Evolutionary conservation across 2,113 vertebrate species (phyloP).

Genomic region (Coturnix japonica): DNA sequence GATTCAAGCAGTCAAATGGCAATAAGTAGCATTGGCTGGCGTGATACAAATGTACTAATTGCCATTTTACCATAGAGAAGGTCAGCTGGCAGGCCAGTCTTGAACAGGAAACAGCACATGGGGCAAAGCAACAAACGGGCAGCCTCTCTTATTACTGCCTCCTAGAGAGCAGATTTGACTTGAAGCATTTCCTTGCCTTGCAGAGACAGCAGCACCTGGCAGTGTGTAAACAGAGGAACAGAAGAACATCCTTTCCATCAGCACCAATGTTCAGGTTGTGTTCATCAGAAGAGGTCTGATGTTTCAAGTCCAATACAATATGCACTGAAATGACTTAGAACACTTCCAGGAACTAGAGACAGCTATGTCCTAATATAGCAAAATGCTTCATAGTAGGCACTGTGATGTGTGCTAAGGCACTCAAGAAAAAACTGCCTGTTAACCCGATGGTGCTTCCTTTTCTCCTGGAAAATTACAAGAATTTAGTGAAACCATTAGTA

Average conservation of each 20-base stretch:
- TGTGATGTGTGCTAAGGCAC: neutral
- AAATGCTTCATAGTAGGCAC: neutral
- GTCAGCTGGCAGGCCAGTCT: neutral
- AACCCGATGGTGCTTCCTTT: neutral
- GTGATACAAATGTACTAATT: neutral
- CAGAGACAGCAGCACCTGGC: neutral
- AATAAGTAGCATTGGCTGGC: too few species aligned
- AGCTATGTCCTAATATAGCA: neutral
- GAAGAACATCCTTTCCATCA: neutral
- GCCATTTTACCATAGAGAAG: neutral
- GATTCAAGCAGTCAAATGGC: too few species aligned
- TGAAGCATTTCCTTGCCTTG: neutral
- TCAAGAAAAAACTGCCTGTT: neutral
- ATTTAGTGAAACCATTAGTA: neutral
- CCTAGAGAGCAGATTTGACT: neutral
- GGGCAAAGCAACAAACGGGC: too few species aligned
- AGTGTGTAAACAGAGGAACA: neutral
- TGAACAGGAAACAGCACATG: neutral
- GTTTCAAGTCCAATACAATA: neutral
- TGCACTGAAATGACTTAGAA: neutral
- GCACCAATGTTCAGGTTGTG: neutral
- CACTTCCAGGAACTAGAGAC: neutral
- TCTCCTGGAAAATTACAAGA: neutral
- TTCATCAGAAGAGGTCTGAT: neutral
- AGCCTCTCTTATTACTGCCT: neutral